Conservation (phyloP, 1,140 invertebrate species). For the Forficula auricularia region DNA sequence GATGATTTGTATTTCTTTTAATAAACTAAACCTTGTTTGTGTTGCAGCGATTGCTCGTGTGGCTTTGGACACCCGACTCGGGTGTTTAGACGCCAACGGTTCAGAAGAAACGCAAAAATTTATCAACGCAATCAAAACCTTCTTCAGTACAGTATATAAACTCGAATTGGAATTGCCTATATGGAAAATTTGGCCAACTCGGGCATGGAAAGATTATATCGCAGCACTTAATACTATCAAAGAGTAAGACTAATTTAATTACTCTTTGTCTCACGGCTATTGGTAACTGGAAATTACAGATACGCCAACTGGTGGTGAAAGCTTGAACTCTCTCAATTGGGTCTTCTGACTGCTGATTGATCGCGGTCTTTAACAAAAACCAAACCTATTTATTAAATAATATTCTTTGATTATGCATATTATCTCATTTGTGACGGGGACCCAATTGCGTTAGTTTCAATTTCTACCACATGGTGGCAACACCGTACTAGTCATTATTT, state of each 20-base stretch:
- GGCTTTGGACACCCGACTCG: conserved; percentile 58
- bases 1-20: too few species aligned
- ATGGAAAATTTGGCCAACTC: conserved; percentile 61
- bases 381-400: not conserved
- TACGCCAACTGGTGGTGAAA: too few species aligned
- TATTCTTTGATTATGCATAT: too few species aligned
- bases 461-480: too few species aligned
- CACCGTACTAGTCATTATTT: too few species aligned
- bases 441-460: too few species aligned
- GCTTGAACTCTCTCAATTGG: too few species aligned
- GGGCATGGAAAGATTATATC: conserved; percentile 53
- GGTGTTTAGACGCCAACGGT: conserved; percentile 41
- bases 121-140: conserved; percentile 57
- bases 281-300: too few species aligned
- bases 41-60: conserved; percentile 58
- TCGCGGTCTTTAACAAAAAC: too few species aligned
- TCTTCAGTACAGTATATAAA: conserved; percentile 61
- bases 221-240: conserved; percentile 44
- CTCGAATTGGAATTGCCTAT: conserved; percentile 61
- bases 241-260: conserved; percentile 36
- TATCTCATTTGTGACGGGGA: too few species aligned
- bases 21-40: not conserved
- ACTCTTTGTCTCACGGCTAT: too few species aligned
- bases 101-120: conserved; percentile 49
- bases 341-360: too few species aligned